These are phyloP conservation scores for Phaenicophaeus curvirostris DNA, from an alignment of 2,797 vertebrate species.

Conservation along the genomic window DNA sequence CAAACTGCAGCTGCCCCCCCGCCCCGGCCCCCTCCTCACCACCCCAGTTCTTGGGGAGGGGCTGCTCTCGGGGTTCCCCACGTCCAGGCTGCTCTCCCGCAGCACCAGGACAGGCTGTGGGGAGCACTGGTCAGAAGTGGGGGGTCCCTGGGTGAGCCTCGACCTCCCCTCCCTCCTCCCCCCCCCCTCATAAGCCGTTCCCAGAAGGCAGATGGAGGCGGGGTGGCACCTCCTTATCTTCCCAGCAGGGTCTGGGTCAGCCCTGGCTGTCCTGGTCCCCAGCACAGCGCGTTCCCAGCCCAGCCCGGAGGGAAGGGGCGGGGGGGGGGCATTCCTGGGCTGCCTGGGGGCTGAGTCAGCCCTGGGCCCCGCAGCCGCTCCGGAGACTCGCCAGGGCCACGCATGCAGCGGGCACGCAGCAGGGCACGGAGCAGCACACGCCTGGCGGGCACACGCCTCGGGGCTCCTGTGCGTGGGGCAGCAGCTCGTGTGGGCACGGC, in stretches of 20 bases:
- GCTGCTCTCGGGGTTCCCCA: too few species aligned
- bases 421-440: too few species aligned
- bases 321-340: conserved; percentile 37
- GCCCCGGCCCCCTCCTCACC: too few species aligned
- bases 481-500: too few species aligned
- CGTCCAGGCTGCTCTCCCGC: too few species aligned
- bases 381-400: not conserved
- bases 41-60: too few species aligned
- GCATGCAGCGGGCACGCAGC: not conserved
- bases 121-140: too few species aligned
- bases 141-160: too few species aligned
- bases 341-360: conserved; percentile 52
- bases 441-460: too few species aligned
- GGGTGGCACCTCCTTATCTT: not conserved
- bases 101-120: too few species aligned
- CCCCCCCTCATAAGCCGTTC: not conserved
- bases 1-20: too few species aligned
- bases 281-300: conserved; percentile 26
- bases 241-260: conserved; percentile 31
- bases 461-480: too few species aligned
- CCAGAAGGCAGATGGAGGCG: not conserved
- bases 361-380: not conserved
- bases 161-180: not conserved
- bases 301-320: not conserved
- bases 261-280: not conserved